phyloP scores from a whole-genome alignment of 2,888 invertebrate genomes.

The Drosophila maculinotata region DNA sequence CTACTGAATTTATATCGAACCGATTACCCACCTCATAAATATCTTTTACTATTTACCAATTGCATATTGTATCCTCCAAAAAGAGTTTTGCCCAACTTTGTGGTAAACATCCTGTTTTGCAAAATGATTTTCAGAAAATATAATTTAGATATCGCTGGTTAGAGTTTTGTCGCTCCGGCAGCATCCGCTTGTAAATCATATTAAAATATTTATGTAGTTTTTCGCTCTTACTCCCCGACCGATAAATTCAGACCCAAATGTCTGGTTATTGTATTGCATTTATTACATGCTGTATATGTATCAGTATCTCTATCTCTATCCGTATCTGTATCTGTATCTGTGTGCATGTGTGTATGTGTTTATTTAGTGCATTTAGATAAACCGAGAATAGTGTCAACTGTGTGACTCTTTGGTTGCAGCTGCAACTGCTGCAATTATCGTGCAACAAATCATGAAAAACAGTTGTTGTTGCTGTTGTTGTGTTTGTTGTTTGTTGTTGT shows the following conservation, averaged over 20 bases:
- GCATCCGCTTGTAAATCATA: conserved; percentile 76
- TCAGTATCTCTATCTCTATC: neutral
- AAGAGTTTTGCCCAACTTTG: conserved; percentile 21
- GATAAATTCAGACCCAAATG: conserved; percentile 60
- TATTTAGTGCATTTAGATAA: conserved; percentile 75
- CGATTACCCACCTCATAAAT: too few relatives aligned
- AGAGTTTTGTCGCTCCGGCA: conserved; percentile 25
- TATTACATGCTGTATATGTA: conserved; percentile 7
- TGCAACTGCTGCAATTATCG: conserved; percentile 69
- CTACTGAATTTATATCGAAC: too few relatives aligned
- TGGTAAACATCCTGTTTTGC: conserved; percentile 58
- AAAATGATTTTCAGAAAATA: conserved; percentile 33
- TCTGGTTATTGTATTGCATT: conserved; percentile 25
- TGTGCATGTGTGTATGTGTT: conserved; percentile 42
- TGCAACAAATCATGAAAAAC: conserved; percentile 72
- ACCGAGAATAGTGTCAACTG: conserved; percentile 75
- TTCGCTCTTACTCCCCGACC: conserved; percentile 16
- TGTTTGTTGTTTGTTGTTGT: conserved; percentile 16
- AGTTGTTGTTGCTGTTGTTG: conserved; percentile 34
- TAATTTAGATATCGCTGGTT: conserved; percentile 41
- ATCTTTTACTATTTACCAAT: too few relatives aligned
- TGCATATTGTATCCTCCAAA: too few relatives aligned
- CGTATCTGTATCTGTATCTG: conserved; percentile 2
- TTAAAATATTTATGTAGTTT: conserved; percentile 70
- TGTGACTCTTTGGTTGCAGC: conserved; percentile 58